Evolutionary conservation across 2,797 vertebrate genomes (phyloP).

Genomic region (Macropodus opercularis): DNA sequence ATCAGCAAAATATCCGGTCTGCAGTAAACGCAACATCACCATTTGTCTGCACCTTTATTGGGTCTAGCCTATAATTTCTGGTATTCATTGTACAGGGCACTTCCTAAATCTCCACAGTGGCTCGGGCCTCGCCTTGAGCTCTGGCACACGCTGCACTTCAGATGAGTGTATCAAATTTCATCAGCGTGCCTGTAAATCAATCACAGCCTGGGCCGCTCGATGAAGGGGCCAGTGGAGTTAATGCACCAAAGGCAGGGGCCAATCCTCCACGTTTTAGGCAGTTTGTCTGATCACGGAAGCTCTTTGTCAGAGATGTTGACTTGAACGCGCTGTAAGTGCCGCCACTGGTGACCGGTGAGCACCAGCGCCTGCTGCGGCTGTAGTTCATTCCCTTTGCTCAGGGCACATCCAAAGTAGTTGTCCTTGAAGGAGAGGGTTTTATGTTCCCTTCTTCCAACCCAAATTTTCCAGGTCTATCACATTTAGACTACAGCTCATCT

Average conservation of each 20-base stretch:
- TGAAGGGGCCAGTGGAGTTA: constrained; percentile 55
- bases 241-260: constrained; percentile 52
- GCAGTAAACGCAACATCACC: constrained; percentile 12
- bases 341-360: neutral
- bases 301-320: constrained; percentile 1
- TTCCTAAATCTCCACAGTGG: constrained; percentile 41
- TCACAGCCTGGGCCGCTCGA: constrained; percentile 56
- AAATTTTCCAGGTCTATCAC: constrained; percentile 33
- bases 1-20: constrained; percentile 21
- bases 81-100: constrained; percentile 26
- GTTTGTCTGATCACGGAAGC: constrained; percentile 18
- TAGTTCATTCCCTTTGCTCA: constrained; percentile 22
- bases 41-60: constrained; percentile 17
- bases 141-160: constrained; percentile 43
- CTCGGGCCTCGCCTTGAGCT: constrained; percentile 35
- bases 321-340: neutral
- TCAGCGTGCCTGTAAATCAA: constrained; percentile 72
- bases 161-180: constrained; percentile 70
- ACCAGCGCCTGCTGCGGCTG: neutral
- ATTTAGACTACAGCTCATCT: constrained; percentile 30
- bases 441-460: constrained; percentile 3
- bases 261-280: constrained; percentile 17
- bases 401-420: constrained; percentile 18
- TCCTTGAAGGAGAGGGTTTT: constrained; percentile 29
- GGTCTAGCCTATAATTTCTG: neutral